Evolutionary conservation across 2,113 vertebrate genomes (phyloP), one percentile per base, ranked within the genome.

Genomic region (Trichomycterus rosablanca): DNA sequence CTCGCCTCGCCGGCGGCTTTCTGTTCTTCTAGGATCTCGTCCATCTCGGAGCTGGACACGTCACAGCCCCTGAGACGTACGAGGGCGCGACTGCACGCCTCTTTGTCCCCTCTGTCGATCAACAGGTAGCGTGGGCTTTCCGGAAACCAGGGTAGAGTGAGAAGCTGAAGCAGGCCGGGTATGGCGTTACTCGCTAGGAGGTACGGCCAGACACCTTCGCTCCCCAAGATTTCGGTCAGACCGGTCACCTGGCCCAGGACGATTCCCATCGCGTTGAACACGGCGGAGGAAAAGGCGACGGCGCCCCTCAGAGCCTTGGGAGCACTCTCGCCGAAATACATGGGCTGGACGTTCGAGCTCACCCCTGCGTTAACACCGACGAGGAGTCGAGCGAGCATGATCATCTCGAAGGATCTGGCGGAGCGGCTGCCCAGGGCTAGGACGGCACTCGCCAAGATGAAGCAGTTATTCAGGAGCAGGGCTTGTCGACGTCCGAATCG

Each of bases 111-210:
- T n/a, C 67, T 35, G 81, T 97, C 92, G 15, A 93, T 93, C 70
- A 97, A 81, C n/a, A 97, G 86, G 74, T 90, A 96, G 1, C 91
- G 87, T 0, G 92, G 93, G 63, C 93, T 97, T 67, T 97, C 91
- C 0, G 92, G 92, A 55, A 92, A 78, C 87, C 89, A 92, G 18
- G 93, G 93, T 35, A 96, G 68, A 40, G 82, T 79, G 1, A 78
- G 19, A 5, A 97, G 78, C 84, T 97, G 95, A 44, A 96, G 76
- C 3, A 89, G 19, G 0, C 80, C 88, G 0, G 93, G 90, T 8
- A 94, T 52, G 18, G 78, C 73, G 0, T 91, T 94, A 71, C 90
- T 92, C 3, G 93, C 88, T 30, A 95, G 75, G 7, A 97, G 80
- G 52, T 93, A 82, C 0, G 89, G 89, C 93, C 94, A 96, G 28